Evolutionary conservation across 2,797 vertebrate genomes (phyloP), one percentile per base, ranked within the genome.

Genomic region (Acanthurus lineatus): DNA sequence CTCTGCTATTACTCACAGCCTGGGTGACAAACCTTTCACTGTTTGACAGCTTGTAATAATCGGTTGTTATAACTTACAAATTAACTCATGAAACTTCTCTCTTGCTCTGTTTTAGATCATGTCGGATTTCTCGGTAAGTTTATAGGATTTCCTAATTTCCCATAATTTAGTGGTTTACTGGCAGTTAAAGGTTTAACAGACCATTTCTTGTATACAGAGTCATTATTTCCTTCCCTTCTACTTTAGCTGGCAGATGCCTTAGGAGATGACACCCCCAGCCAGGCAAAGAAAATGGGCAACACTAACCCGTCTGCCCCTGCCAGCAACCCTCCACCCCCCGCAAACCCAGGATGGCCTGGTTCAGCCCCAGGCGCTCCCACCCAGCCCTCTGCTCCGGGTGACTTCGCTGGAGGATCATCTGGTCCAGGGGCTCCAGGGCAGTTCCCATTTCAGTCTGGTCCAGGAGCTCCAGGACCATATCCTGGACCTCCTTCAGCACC

Each of bases 181-280:
- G 6, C 15, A 19, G n/a, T 20, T 45, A 6, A 12, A 40, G 20
- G 22, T 61, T 45, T 0, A 52, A 9, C 11, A 20, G 1, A 15
- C 40, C 0, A 17, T 19, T 61, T 51, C 1, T 44, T 73, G 47
- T 48, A 12, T 25, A 52, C 17, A 42, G 11, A 45, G 14, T 84
- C 10, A 79, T 7, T 58, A 73, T 56, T 2, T 2, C 4, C 51
- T 82, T 79, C 53, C 62, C 10, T 83, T 88, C 10, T 83, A 7
- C 84, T 93, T 65, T 75, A 99, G 98, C 94, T 99, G 93, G 81
- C 96, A 81, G 98, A 99, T 92, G 98, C 98, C 32, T 95, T 99
- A 85, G 93, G 92, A 49, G 98, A 98, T 20, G 95, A 96, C 47
- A 86, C 92, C 14, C 88, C 95, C 2, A 93, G 95, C 89, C 94